These are phyloP conservation scores for Caenorhabditis panamensis DNA, from an alignment of 2,888 invertebrate species.

Conservation along the genomic window DNA sequence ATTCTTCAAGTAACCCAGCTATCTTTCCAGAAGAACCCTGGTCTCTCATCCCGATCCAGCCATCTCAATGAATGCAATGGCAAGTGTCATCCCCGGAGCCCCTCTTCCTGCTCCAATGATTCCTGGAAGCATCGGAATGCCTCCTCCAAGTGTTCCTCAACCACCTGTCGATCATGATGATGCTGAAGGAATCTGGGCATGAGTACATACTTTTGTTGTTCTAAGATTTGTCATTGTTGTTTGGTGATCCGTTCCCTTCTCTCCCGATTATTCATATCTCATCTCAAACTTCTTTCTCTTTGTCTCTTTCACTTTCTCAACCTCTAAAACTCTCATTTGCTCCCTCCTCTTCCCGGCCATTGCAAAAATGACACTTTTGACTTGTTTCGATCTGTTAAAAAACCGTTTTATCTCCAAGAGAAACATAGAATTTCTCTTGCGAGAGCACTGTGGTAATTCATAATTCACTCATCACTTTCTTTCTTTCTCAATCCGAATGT, in stretches of 20 bases:
- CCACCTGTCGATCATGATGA: conserved; percentile 60
- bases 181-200: conserved; percentile 68
- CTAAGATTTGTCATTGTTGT: neutral
- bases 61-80: conserved; percentile 59
- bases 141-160: conserved; percentile 7
- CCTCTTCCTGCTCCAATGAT: conserved; percentile 56
- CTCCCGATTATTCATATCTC: conserved; percentile 15
- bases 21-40: conserved; percentile 56
- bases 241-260: neutral
- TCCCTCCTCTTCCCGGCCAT: neutral
- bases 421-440: neutral
- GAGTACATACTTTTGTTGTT: conserved; percentile 8
- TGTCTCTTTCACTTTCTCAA: conserved; percentile 11
- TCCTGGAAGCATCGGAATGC: conserved; percentile 41
- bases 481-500: conserved; percentile 16
- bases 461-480: conserved; percentile 6
- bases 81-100: conserved; percentile 63
- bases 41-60: conserved; percentile 66
- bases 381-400: conserved; percentile 10
- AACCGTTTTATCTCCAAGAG: too few species aligned
- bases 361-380: neutral
- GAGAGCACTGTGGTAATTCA: conserved; percentile 22
- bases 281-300: neutral
- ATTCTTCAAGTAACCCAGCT: neutral
- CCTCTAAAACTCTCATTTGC: neutral